Percentiles rank a stretch among this genome's conserved stretches.
phyloP scores from a whole-genome alignment of 2,888 invertebrate genomes.

The Drosophila kuntzei region DNA sequence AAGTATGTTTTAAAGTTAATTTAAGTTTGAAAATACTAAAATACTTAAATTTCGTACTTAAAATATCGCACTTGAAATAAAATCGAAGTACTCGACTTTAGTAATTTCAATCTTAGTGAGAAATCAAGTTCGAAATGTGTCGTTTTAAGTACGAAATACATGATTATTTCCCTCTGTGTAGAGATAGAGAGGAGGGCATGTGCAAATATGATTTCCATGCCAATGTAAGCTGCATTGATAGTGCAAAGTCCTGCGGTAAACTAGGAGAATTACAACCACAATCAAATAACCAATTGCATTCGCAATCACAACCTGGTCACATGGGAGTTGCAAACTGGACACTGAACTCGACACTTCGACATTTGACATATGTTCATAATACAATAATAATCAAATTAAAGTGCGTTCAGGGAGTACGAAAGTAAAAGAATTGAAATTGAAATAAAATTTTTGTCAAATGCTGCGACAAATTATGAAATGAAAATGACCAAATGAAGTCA shows the following conservation, averaged over 20 bases:
- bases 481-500: conserved; percentile 73
- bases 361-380: neutral
- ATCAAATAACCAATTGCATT: conserved; percentile 68
- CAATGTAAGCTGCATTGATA: conserved; percentile 41
- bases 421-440: neutral
- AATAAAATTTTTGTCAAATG: conserved; percentile 19
- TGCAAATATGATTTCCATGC: conserved; percentile 33
- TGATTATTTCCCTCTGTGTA: no score
- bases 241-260: conserved; percentile 50
- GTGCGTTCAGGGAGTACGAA: conserved; percentile 33
- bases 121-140: no score
- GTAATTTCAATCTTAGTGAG: no score
- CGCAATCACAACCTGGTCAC: conserved; percentile 33
- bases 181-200: neutral
- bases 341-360: neutral
- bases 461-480: conserved; percentile 74
- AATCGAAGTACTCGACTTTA: no score
- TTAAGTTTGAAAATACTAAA: no score
- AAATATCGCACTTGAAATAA: no score
- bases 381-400: conserved; percentile 57
- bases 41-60: no score
- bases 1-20: no score
- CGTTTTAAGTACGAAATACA: no score
- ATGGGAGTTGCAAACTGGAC: conserved; percentile 4
- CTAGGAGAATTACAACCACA: conserved; percentile 66